Evolutionary conservation across 2,888 invertebrate species (phyloP).

Genomic region (Bombyx huttoni): DNA sequence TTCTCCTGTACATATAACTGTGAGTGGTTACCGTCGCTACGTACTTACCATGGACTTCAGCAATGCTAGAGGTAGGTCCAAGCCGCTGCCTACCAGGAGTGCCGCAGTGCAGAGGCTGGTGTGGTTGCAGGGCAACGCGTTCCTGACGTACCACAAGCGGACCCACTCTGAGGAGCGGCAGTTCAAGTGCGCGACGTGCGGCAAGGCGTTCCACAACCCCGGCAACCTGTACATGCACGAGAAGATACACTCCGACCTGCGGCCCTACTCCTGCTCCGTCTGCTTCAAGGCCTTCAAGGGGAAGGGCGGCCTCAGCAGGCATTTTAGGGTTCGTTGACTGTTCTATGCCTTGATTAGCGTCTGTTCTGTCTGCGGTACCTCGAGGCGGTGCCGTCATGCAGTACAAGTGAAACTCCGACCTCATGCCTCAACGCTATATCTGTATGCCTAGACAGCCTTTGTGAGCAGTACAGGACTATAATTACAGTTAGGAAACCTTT

Average conservation of each 20-base stretch:
- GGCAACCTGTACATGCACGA: slow-evolving; percentile 53
- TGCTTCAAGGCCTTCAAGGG: slow-evolving; percentile 55
- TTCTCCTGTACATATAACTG: too few species aligned
- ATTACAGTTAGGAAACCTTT: too few species aligned
- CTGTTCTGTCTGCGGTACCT: too few species aligned
- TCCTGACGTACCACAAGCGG: slow-evolving; percentile 52
- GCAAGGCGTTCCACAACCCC: slow-evolving; percentile 52
- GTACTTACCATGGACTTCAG: too few species aligned
- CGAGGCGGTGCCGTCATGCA: too few species aligned
- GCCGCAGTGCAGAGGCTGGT: too few species aligned
- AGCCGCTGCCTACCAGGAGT: too few species aligned
- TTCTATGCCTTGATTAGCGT: neutral
- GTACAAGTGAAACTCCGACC: too few species aligned
- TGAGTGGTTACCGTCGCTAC: too few species aligned
- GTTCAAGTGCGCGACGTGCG: slow-evolving; percentile 40
- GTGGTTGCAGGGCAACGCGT: slow-evolving; percentile 40
- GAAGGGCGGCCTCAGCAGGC: slow-evolving; percentile 50
- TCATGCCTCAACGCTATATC: neutral
- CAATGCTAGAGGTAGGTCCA: too few species aligned
- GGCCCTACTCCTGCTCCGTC: slow-evolving; percentile 45
- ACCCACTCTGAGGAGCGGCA: slow-evolving; percentile 44
- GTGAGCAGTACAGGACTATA: too few species aligned
- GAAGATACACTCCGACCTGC: slow-evolving; percentile 46
- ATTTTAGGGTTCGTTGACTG: slow-evolving; percentile 30
- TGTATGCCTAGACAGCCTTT: too few species aligned